phyloP scores from a whole-genome alignment of 2,888 invertebrate species.

The Nephrotoma appendiculata region DNA sequence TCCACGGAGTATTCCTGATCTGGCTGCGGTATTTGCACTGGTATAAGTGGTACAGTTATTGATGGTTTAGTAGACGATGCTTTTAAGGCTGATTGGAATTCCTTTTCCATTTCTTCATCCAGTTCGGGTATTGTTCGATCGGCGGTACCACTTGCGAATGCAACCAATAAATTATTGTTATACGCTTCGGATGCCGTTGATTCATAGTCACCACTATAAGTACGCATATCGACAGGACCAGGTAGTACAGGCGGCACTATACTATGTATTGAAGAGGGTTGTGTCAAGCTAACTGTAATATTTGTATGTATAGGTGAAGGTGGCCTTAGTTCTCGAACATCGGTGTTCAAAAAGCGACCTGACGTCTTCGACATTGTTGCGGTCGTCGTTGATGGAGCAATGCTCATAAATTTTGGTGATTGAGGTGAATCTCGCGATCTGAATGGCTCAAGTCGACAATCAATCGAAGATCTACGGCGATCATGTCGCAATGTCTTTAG shows the following conservation, averaged over 20 bases:
- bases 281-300: slow-evolving; percentile 5
- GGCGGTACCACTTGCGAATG: slow-evolving; percentile 51
- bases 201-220: slow-evolving; percentile 47
- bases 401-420: slow-evolving; percentile 37
- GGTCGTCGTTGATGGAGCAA: slow-evolving; percentile 7
- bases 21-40: slow-evolving; percentile 19
- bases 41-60: slow-evolving; percentile 18
- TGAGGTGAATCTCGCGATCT: slow-evolving; percentile 37
- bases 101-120: slow-evolving; percentile 66
- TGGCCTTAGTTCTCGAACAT: slow-evolving; percentile 35
- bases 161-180: slow-evolving; percentile 46
- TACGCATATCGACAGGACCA: slow-evolving; percentile 82
- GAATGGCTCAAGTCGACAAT: slow-evolving; percentile 38
- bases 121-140: slow-evolving; percentile 58
- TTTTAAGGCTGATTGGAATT: slow-evolving; percentile 51
- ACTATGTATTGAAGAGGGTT: slow-evolving; percentile 36
- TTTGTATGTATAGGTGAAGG: slow-evolving; percentile 24
- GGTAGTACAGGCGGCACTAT: slow-evolving; percentile 61
- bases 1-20: slow-evolving; percentile 33
- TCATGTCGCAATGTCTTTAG: slow-evolving; percentile 65
- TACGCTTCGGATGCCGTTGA: slow-evolving; percentile 41
- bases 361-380: slow-evolving; percentile 17
- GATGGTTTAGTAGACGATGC: slow-evolving; percentile 37
- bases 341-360: slow-evolving; percentile 20
- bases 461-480: slow-evolving; percentile 59